phyloP scores from a whole-genome alignment of 2,797 vertebrate species.

The Crenichthys baileyi region DNA sequence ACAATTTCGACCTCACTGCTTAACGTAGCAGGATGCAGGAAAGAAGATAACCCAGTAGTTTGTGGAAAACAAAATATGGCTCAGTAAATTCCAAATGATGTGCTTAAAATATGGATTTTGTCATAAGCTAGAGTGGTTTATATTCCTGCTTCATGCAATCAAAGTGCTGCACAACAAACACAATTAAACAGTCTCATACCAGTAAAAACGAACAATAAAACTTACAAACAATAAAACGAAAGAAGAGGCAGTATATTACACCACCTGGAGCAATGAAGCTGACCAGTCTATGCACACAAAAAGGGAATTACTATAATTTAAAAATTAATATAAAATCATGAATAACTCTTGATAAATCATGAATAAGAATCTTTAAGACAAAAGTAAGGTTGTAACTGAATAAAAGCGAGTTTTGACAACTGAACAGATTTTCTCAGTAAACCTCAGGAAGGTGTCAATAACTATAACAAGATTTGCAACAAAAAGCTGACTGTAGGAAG shows the following conservation, averaged over 20 bases:
- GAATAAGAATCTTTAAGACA: background rate
- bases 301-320: background rate
- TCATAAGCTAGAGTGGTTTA: background rate
- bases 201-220: background rate
- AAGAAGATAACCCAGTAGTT: background rate
- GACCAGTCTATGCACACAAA: background rate
- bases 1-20: constrained; percentile 2
- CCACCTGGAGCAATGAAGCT: background rate
- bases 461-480: background rate
- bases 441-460: background rate
- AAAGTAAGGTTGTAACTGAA: background rate
- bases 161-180: background rate
- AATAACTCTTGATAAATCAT: background rate
- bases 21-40: background rate
- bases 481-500: background rate
- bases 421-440: background rate
- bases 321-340: background rate
- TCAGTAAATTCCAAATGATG: background rate
- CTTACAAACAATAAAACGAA: background rate
- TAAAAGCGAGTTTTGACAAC: background rate
- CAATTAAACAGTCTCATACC: background rate
- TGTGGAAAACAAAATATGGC: background rate
- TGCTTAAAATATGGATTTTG: background rate
- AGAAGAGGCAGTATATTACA: background rate
- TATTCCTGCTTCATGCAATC: background rate